Conservation (phyloP, 2,113 vertebrate species). For the Catharus bicknelli region DNA sequence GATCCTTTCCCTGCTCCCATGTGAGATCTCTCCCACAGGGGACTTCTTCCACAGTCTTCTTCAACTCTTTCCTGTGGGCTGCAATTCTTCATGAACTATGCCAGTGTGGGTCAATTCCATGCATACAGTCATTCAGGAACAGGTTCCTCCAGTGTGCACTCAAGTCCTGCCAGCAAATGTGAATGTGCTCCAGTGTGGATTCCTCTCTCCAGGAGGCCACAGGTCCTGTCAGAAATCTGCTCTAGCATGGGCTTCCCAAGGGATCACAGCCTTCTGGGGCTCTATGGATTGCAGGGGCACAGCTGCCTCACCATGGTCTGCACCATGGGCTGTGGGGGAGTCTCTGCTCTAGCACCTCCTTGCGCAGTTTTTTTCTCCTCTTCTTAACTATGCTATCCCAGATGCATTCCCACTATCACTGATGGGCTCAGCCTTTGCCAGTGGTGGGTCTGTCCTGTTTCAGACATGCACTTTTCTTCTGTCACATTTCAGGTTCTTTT, state of each 20-base stretch:
- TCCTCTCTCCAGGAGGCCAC: not conserved
- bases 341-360: not conserved
- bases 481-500: conserved; percentile 1
- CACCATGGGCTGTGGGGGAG: not conserved
- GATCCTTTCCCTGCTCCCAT: not conserved
- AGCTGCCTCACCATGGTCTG: not conserved
- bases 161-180: not conserved
- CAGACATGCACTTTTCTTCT: not conserved
- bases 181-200: not conserved
- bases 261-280: not conserved
- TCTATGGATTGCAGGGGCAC: not conserved
- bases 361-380: fast-evolving
- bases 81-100: not conserved
- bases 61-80: not conserved
- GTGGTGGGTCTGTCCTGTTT: not conserved
- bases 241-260: fast-evolving
- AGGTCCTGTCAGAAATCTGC: not conserved
- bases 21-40: not conserved
- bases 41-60: not conserved
- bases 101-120: not conserved
- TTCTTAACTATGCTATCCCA: not conserved
- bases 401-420: not conserved
- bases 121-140: not conserved
- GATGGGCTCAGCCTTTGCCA: not conserved
- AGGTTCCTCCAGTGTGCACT: not conserved